Conservation (phyloP, 2,113 vertebrate genomes). For the Dendrocopos noguchii region DNA sequence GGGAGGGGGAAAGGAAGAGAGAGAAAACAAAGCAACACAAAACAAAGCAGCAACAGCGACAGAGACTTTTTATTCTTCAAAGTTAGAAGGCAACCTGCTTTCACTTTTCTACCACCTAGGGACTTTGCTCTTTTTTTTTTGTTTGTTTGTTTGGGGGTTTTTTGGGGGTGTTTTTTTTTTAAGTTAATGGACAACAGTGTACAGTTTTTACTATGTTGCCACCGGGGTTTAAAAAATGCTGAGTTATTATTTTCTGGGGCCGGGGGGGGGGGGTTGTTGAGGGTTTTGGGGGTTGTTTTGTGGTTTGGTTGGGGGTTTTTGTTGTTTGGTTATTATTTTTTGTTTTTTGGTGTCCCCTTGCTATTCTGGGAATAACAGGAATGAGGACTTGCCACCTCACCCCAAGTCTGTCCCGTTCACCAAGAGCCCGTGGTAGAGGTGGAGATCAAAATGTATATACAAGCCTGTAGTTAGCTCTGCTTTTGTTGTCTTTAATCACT, state of each 20-base stretch:
- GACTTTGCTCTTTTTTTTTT: slow-evolving; percentile 67
- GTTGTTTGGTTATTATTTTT: not conserved
- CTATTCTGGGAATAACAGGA: slow-evolving; percentile 32
- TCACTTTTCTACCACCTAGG: slow-evolving; percentile 81
- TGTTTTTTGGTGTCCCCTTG: slow-evolving; percentile 43
- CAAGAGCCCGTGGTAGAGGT: slow-evolving; percentile 69
- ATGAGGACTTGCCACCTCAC: not conserved
- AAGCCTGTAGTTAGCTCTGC: slow-evolving; percentile 79
- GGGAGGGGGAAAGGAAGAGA: not conserved
- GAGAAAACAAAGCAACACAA: too few relatives aligned
- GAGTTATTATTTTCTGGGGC: not conserved
- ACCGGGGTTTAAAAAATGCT: slow-evolving; percentile 75
- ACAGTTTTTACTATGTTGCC: slow-evolving; percentile 82
- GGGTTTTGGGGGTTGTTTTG: too few relatives aligned
- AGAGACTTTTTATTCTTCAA: slow-evolving; percentile 69
- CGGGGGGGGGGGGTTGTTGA: too few relatives aligned
- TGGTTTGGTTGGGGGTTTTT: too few relatives aligned
- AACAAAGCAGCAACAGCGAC: not conserved
- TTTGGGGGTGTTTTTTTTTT: slow-evolving; percentile 54
- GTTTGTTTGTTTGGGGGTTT: too few relatives aligned
- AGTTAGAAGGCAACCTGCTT: slow-evolving; percentile 78
- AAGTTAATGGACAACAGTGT: slow-evolving; percentile 81
- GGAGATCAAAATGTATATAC: slow-evolving; percentile 80
- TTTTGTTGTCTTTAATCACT: slow-evolving; percentile 78
- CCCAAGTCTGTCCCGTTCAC: slow-evolving; percentile 26